phyloP scores from a whole-genome alignment of 2,888 invertebrate species.

The Pemphredon lugubris region DNA sequence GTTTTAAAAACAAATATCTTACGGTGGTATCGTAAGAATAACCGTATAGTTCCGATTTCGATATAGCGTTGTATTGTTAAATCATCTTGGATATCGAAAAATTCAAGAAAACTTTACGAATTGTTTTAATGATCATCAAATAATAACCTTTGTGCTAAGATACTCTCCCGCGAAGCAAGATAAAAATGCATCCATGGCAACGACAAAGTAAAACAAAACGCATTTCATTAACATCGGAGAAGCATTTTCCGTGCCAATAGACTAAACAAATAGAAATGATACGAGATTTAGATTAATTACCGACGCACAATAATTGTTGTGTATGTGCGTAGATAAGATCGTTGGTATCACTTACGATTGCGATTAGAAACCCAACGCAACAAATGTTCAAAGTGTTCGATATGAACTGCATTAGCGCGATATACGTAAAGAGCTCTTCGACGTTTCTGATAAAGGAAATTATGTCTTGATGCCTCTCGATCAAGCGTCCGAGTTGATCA shows the following conservation, averaged over 20 bases:
- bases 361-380: constrained; percentile 41
- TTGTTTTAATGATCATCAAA: too few relatives aligned
- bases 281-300: too few relatives aligned
- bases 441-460: constrained; percentile 38
- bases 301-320: too few relatives aligned
- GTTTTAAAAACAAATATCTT: too few relatives aligned
- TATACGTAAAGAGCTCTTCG: constrained; percentile 36
- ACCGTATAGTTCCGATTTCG: too few relatives aligned
- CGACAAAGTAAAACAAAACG: constrained; percentile 42
- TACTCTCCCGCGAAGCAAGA: constrained; percentile 62
- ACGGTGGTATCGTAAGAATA: too few relatives aligned
- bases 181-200: constrained; percentile 53
- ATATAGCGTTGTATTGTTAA: too few relatives aligned
- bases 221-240: constrained; percentile 32
- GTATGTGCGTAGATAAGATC: too few relatives aligned
- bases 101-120: too few relatives aligned
- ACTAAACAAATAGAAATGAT: constrained; percentile 32
- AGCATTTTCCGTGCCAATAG: constrained; percentile 1
- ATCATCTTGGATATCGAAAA: too few relatives aligned
- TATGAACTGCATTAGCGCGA: constrained; percentile 46
- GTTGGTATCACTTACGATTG: constrained; percentile 44
- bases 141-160: constrained; percentile 46
- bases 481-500: constrained; percentile 20
- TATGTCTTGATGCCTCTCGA: constrained; percentile 46
- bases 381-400: constrained; percentile 39